phyloP scores from a whole-genome alignment of 92 coral and sea anemone species.

The Epizoanthus illoricatus region DNA sequence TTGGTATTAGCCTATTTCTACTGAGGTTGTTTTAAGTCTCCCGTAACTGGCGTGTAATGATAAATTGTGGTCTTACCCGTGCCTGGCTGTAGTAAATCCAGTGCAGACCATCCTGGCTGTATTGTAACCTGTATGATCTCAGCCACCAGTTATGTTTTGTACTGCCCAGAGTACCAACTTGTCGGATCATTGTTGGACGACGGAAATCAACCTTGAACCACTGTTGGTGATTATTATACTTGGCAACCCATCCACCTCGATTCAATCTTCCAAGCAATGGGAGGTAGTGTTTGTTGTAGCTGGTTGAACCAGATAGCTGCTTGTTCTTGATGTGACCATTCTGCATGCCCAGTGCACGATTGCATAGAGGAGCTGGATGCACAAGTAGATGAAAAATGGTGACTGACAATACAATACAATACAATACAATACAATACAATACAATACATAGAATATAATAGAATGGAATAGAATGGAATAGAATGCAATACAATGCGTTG shows the following conservation, averaged over 20 bases:
- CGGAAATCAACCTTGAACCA: constrained; percentile 40
- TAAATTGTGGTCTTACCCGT: not conserved
- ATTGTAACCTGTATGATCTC: constrained; percentile 16
- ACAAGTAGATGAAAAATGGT: not conserved
- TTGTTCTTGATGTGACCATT: constrained; percentile 22
- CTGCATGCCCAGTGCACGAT: constrained; percentile 31
- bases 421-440: not conserved
- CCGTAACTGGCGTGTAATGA: too few relatives aligned
- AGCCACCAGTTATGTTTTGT: constrained; percentile 27
- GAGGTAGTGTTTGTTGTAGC: constrained; percentile 23
- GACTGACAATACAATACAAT: not conserved
- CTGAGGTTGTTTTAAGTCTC: too few relatives aligned
- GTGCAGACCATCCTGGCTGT: constrained; percentile 37
- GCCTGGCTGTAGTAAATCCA: constrained; percentile 25
- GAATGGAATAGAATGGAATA: too few relatives aligned
- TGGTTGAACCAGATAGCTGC: constrained; percentile 33
- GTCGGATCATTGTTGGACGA: constrained; percentile 34
- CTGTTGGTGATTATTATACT: constrained; percentile 12
- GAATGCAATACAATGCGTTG: too few relatives aligned
- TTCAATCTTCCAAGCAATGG: constrained; percentile 5
- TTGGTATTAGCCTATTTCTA: too few relatives aligned
- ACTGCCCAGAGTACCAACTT: constrained; percentile 25
- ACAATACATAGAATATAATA: too few relatives aligned
- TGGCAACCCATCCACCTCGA: constrained; percentile 33
- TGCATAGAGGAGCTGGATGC: constrained; percentile 29